These are phyloP conservation scores for Agrochola lota DNA, from an alignment of 2,888 invertebrate species.

Conservation along the genomic window DNA sequence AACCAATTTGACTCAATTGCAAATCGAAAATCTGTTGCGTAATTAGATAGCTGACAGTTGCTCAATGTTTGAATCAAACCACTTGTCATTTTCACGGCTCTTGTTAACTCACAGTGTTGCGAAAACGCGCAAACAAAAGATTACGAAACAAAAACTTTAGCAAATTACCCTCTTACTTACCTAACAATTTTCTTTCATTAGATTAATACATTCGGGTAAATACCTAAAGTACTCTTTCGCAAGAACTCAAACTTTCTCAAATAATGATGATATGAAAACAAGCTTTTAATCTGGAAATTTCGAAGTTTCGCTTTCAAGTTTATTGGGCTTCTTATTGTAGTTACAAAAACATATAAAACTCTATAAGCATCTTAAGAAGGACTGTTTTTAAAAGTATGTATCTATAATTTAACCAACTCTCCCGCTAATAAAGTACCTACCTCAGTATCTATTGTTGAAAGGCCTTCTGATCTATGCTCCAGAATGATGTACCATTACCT, in stretches of 20 bases:
- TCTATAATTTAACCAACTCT: not conserved
- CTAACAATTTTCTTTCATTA: constrained; percentile 23
- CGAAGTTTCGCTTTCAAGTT: constrained; percentile 23
- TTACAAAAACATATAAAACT: not conserved
- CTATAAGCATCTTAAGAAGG: not conserved
- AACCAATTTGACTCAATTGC: too few relatives aligned
- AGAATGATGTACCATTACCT: not conserved
- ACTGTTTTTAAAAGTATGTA: not conserved
- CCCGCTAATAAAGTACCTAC: not conserved
- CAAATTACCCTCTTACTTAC: constrained; percentile 32
- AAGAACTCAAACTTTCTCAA: constrained; percentile 25
- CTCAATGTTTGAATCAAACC: not conserved
- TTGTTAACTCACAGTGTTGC: constrained; percentile 24
- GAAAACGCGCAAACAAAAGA: constrained; percentile 37
- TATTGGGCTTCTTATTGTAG: constrained; percentile 18
- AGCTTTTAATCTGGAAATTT: not conserved
- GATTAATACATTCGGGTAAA: constrained; percentile 16
- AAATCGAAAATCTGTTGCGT: too few relatives aligned
- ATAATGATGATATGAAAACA: constrained; percentile 33
- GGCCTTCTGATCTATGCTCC: not conserved
- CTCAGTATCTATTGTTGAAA: not conserved
- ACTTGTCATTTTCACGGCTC: not conserved
- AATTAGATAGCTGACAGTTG: too few relatives aligned
- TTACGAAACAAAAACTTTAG: constrained; percentile 27
- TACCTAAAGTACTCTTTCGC: constrained; percentile 3